Base-by-base conservation (phyloP, 2,888 invertebrate genomes). In the Troides oblongomaculatus region DNA sequence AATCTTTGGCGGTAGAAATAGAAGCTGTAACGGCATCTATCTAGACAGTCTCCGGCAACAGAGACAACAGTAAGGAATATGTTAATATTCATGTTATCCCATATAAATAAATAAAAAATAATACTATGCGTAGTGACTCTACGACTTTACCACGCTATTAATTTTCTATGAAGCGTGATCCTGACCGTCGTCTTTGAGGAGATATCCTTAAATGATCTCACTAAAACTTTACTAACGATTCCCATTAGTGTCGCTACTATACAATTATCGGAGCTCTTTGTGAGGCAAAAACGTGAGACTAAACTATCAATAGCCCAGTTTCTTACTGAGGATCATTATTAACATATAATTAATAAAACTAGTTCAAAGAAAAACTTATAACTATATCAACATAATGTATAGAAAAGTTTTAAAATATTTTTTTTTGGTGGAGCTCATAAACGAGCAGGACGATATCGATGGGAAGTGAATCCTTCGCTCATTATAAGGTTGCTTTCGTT, bases 141-240 rank as follows among this genome's bases (percentile, higher is more conserved):
- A 58, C 12, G 57, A 58, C 21, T 58, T 58, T 36, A 60, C 18
- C 25, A 8, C 60, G 36, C 60, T 6, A 60, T 60, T 60, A 60
- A 36, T 60, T 60, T 36, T 43, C 61, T 25, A 30, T 60, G 60
- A 60, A 60, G 60, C 60, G 60, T 60, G 53, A 53, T 60, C 36
- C 39, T 21, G 18, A 14, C 21, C 39, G 10, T 39, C n/a, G 43
- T 21, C 61, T 61, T 61, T 61, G 43, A 61, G 12, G n/a, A 61
- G 25, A 60, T 60, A 61, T 61, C 10, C 43, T 61, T 43, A 43
- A 61, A 43, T 39, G 61, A 61, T 43, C 61, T 61, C 61, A 61
- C 21, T 61, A 61, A 61, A 61, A 61, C 30, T 61, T 61, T 61
- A 43, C 36, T 36, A 61, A 61, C 18, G 36, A 36, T 18, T 61